Conservation (phyloP, 2,797 vertebrate genomes). For the Sebastes aleutianus region DNA sequence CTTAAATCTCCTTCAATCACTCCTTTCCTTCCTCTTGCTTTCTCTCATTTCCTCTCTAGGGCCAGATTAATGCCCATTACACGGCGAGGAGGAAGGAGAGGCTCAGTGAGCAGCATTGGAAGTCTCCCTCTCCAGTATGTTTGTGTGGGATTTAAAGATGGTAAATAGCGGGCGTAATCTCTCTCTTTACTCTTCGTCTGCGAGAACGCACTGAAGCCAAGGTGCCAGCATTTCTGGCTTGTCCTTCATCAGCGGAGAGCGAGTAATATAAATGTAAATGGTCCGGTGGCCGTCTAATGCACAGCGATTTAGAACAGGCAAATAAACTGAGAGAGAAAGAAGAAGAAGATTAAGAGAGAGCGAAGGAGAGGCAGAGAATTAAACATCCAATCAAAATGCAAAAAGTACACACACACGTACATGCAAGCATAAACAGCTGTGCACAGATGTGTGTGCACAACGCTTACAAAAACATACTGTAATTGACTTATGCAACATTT, state of each 20-base stretch:
- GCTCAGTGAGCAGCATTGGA: neutral
- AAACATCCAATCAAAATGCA: neutral
- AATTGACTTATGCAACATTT: neutral
- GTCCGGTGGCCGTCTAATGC: neutral
- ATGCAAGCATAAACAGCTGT: neutral
- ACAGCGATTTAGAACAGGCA: neutral
- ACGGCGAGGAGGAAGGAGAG: neutral
- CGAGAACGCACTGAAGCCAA: neutral
- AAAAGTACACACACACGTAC: neutral
- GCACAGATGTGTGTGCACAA: neutral
- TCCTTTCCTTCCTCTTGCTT: slow-evolving; percentile 13
- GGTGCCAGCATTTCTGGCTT: neutral
- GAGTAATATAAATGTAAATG: slow-evolving; percentile 27
- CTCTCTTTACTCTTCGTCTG: neutral
- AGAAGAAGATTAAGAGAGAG: neutral
- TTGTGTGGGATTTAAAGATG: slow-evolving; percentile 3
- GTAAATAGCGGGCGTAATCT: neutral
- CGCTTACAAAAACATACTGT: neutral
- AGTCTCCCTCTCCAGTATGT: neutral
- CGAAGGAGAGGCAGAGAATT: neutral
- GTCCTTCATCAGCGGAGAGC: neutral
- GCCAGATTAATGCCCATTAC: slow-evolving; percentile 45
- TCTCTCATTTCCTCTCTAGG: slow-evolving; percentile 12
- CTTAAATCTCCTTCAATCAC: slow-evolving; percentile 12
- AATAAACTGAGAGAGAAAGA: slow-evolving; percentile 9